A percentile compares a stretch with the other conserved stretches of the same genome.
Evolutionary conservation across 1,140 invertebrate species (phyloP).

Genomic region (Drosophila baimaii): DNA sequence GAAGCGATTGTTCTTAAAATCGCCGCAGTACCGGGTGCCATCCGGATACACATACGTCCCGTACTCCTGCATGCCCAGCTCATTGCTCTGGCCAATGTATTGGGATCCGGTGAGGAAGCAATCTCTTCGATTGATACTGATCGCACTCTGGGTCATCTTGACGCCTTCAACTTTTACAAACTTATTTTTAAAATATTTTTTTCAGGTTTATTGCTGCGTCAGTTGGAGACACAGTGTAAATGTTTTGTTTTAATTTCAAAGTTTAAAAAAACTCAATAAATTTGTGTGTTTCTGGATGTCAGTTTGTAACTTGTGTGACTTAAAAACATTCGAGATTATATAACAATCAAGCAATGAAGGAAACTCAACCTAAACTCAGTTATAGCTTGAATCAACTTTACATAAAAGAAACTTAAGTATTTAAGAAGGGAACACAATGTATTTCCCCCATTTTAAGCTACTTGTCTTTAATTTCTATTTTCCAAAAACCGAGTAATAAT

Average conservation of each 20-base stretch:
- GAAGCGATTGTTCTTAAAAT: slow-evolving; percentile 54
- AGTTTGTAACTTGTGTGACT: background rate
- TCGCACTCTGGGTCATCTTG: background rate
- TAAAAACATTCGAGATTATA: background rate
- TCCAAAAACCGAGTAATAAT: background rate
- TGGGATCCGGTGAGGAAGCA: slow-evolving; percentile 36
- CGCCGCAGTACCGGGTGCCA: slow-evolving; percentile 54
- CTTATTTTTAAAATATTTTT: too few species aligned
- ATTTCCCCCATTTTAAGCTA: too few species aligned
- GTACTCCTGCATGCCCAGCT: slow-evolving; percentile 59
- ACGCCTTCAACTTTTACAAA: background rate
- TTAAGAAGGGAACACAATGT: background rate
- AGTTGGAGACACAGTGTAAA: background rate
- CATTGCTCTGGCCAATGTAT: slow-evolving; percentile 31
- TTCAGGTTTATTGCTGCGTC: too few species aligned
- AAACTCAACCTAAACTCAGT: background rate
- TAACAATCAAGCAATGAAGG: too few species aligned
- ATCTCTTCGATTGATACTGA: background rate
- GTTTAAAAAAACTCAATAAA: background rate
- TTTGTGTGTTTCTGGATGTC: background rate
- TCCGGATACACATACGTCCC: slow-evolving; percentile 63
- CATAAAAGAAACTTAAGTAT: background rate
- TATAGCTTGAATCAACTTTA: too few species aligned
- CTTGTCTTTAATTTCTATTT: background rate
- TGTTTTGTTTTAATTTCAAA: background rate